These are phyloP conservation scores for Pseudorectes ferrugineus DNA, from an alignment of 2,113 vertebrate species.

Conservation along the genomic window DNA sequence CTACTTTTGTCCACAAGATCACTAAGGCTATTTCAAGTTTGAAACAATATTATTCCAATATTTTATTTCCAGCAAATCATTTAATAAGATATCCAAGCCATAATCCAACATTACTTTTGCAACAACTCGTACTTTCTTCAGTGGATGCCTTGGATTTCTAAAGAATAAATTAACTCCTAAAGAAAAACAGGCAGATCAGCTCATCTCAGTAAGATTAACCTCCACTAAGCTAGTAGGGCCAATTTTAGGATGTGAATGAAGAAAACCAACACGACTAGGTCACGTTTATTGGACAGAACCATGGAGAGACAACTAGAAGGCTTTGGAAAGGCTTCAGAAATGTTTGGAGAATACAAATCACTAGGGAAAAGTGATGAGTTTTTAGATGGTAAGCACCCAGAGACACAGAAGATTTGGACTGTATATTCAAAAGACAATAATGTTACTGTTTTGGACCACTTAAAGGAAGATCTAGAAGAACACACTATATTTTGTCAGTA, in stretches of 20 bases:
- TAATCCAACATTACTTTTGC: background rate
- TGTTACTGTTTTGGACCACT: background rate
- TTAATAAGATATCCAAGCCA: background rate
- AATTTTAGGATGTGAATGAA: background rate
- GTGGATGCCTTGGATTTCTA: background rate
- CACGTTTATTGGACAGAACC: background rate
- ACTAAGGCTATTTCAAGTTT: background rate
- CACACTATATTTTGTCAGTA: background rate
- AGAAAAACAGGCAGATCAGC: background rate
- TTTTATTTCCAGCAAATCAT: background rate
- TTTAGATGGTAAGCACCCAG: background rate
- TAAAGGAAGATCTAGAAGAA: background rate
- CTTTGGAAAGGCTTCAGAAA: background rate
- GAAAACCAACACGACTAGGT: background rate
- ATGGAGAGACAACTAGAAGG: background rate
- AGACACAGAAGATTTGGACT: background rate
- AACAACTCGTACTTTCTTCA: background rate
- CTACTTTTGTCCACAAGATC: background rate
- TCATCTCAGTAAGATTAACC: background rate
- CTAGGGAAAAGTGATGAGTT: background rate
- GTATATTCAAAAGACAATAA: background rate
- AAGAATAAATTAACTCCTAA: background rate
- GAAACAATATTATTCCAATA: constrained; percentile 2
- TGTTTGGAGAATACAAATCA: background rate
- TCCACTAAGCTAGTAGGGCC: background rate